Evolutionary conservation across 2,888 invertebrate genomes (phyloP).

Genomic region (Panopea generosa): DNA sequence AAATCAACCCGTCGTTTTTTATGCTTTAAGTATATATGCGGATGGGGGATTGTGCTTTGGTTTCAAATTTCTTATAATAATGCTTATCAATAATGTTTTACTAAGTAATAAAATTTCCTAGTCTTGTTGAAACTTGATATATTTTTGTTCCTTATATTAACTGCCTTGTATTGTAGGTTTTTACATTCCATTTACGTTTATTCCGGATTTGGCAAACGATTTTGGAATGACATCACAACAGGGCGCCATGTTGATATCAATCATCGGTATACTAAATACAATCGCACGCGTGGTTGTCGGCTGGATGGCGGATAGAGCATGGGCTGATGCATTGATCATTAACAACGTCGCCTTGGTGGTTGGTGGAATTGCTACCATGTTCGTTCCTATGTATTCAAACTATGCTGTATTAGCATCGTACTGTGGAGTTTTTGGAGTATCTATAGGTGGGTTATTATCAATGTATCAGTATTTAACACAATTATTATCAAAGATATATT

Average conservation of each 20-base stretch:
- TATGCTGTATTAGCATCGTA: slow-evolving; percentile 92
- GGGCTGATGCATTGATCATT: slow-evolving; percentile 93
- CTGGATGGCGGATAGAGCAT: slow-evolving; percentile 90
- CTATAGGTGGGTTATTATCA: slow-evolving; percentile 74
- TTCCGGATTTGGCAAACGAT: slow-evolving; percentile 83
- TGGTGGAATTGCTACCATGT: slow-evolving; percentile 93
- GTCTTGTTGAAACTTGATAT: background rate
- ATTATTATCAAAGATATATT: too few species aligned
- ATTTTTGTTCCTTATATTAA: slow-evolving; percentile 6
- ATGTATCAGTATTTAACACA: too few species aligned
- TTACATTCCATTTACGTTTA: slow-evolving; percentile 96
- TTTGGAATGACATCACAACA: slow-evolving; percentile 65
- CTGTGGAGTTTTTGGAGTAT: slow-evolving; percentile 94
- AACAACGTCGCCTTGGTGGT: slow-evolving; percentile 95
- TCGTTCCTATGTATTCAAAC: slow-evolving; percentile 93
- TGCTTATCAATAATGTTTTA: too few species aligned
- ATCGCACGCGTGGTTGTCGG: slow-evolving; percentile 96
- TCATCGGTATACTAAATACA: slow-evolving; percentile 93
- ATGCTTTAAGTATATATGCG: too few species aligned
- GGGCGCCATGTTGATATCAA: slow-evolving; percentile 61
- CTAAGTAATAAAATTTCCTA: background rate
- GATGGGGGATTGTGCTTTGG: too few species aligned
- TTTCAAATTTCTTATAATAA: too few species aligned
- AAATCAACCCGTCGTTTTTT: too few species aligned
- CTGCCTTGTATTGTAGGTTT: slow-evolving; percentile 88